Base-by-base conservation (phyloP, 1,140 invertebrate genomes). In the Andricus grossulariae region DNA sequence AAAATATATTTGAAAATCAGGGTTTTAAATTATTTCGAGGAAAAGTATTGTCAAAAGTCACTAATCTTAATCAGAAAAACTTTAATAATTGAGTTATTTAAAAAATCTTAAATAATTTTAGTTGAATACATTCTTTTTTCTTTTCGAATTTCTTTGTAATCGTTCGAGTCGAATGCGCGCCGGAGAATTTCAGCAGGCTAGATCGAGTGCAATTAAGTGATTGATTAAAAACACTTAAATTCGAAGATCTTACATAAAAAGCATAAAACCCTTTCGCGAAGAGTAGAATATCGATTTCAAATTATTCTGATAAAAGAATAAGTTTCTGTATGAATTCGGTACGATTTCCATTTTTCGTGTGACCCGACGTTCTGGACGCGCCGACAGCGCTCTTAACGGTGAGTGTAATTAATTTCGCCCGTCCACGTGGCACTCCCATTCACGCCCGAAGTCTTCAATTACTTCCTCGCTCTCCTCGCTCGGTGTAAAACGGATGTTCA, bases 401-500 rank as follows among this genome's bases (percentile, higher is more conserved):
- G 75, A 80, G 71, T 71, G 75, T 81, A 84, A 87, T 88, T 86
- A 86, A 88, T 88, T 87, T 86, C 76, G 71, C 79, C 76, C 76
- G 81, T 79, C 83, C 84, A 84, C 83, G 84, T 85, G 84, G 83
- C 82, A 82, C 84, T 80, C 78, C 84, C 83, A 84, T 87, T 87
- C 86, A 82, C 81, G 82, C 84, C 82, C 82, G 77, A 72, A 86
- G 83, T 86, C 85, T 86, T 86, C 85, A 84, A 87, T 86, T 86
- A 86, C 82, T 71, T 66, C 60, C 25, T 66, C 25, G 25, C 60
- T 3, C 73, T 78, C 78, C 70, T 75, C 72, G 71, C 70, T 72
- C 80, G 75, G 80, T 85, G 82, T 86, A 82, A 86, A 89, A 88
- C 86, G 88, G 87, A 85, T 82, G 84, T 87, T 87, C 87, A 81